Base-by-base conservation (phyloP, 2,888 invertebrate species). In the Chirona hameri region DNA sequence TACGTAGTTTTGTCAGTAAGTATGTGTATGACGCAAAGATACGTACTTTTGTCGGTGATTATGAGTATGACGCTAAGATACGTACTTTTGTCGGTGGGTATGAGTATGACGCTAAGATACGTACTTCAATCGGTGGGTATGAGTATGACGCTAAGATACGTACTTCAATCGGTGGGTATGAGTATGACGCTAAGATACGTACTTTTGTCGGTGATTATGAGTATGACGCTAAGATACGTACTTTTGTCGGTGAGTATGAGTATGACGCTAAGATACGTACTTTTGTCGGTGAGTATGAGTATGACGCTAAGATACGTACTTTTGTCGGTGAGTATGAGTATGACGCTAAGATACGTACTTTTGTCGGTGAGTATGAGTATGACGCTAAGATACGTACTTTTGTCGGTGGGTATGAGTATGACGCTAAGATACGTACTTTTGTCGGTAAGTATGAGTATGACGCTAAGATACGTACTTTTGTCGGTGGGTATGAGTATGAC, bases 401-500 rank as follows among this genome's bases (percentile, higher is more conserved):
- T 96, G 88, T 99, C 99, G 0, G 99, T 98, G 79, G 97, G 91
- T 86, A 99, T 94, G 87, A 99, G 98, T 86, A 99, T 95, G 46
- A 99, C 93, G 84, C 98, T n/a, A n/a, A n/a, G n/a, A n/a, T n/a
- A 21, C 12, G 21, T 24, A 60, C 60, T 60, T 60, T 24, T 1
- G 60, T 60, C n/a, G 60, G 60, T 60, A 24, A 60, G 60, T 24
- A 60, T 60, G 60, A 18, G 60, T 60, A 60, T 72, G 46, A 46
- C 39, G n/a, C 27, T 2, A 21, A 18, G n/a, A 27, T 24, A 48
- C 81, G 55, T 60, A 84, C 85, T 84, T 83, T 94, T 96, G 88
- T 99, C 99, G 0, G 99, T 98, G 79, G 97, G 91, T 86, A 99
- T 94, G 87, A 99, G 98, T 86, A 99, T 95, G 46, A 99, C 93